Base-by-base conservation (phyloP, 2,888 invertebrate species). In the Villa cingulata region DNA sequence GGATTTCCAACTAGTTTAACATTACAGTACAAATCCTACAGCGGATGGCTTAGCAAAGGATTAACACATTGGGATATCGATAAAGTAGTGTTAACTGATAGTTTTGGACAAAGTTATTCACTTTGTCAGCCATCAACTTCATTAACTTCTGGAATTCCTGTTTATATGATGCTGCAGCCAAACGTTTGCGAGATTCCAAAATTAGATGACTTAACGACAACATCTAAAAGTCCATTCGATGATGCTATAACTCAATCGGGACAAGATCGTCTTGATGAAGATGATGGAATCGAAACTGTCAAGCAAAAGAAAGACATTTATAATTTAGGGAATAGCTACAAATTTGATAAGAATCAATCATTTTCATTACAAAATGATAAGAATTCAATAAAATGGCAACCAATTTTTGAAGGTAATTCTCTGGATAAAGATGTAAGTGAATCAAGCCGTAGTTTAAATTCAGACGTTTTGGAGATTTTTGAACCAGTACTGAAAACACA, bases 21-120 rank as follows among this genome's bases (percentile, higher is more conserved):
- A 60, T 74, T 92, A 18, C 78, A 83, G 56, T 92, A 92, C 68
- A 85, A 83, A 9, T 87, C 87, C 0, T 91, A 91, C 71, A 83
- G 83, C 54, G 91, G 91, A 15, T 92, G 92, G 92, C 75, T 91
- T 48, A 86, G 85, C 29, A 86, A 86, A 18, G 90, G 89, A 2
- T 73, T 87, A 48, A 78, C 81, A 36, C 75, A 80, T 48, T 83
- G 91, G 78, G 79, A 77, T 57, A 76, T 92, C 51, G 85, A 90
- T 67, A 87, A 87, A 65, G 76, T 91, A 19, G 79, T 83, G 45
- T 73, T 92, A 17, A 81, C 83, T 40, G 89, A 90, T 62, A 88
- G 88, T 63, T 87, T 85, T 61, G 86, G 89, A 15, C 82, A 84
- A 61, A 86, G 84, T 52, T 78, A 83, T 48, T 89, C 90, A 1